Conservation (phyloP, 1,140 invertebrate species). For the Copidosoma floridanum region DNA sequence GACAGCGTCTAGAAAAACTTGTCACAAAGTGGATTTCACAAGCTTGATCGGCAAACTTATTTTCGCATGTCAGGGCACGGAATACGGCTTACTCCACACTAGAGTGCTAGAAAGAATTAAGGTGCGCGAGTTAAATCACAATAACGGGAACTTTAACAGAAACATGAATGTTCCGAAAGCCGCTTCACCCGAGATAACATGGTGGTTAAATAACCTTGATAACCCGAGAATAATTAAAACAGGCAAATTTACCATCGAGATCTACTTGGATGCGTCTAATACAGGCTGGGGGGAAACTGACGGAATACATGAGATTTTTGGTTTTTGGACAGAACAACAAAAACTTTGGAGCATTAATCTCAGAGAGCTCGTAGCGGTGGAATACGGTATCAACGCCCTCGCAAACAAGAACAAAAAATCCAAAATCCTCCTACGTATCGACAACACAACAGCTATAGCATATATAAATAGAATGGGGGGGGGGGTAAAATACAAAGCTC, state of each 20-base stretch:
- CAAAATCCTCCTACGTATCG: conserved; percentile 31
- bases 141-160: conserved; percentile 15
- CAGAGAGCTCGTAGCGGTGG: conserved; percentile 27
- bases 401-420: no score
- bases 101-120: background rate
- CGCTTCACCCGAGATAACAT: conserved; percentile 4
- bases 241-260: background rate
- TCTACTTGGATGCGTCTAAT: conserved; percentile 23
- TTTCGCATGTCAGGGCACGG: background rate
- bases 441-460: conserved; percentile 34
- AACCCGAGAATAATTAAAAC: conserved; percentile 3
- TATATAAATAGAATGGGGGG: conserved; percentile 35
- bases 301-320: conserved; percentile 1
- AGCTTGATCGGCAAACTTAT: background rate
- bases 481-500: conserved; percentile 19
- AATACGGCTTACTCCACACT: background rate
- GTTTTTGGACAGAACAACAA: conserved; percentile 14
- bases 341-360: conserved; percentile 40
- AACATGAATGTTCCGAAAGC: conserved; percentile 18
- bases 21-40: background rate
- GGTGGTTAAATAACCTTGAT: conserved; percentile 18
- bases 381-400: no score
- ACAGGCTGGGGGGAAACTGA: conserved; percentile 20
- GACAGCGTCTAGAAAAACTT: no score
- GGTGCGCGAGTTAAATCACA: background rate